Conservation (phyloP, 2,113 vertebrate genomes). For the Pogonocichla stellata region DNA sequence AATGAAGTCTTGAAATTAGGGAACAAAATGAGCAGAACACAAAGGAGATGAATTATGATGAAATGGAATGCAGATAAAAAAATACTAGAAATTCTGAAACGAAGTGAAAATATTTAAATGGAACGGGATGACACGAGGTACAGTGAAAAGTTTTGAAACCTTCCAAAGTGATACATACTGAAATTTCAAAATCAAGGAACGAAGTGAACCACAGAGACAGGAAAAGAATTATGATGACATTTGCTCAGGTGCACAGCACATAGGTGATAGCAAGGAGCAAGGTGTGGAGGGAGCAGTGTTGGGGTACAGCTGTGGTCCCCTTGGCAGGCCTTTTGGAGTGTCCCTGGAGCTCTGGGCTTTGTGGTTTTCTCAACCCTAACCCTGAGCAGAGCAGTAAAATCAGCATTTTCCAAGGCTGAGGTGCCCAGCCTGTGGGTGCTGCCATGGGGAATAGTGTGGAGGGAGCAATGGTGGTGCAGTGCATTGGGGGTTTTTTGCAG, state of each 20-base stretch:
- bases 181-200: neutral
- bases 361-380: neutral
- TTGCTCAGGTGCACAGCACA: neutral
- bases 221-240: no score
- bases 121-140: neutral
- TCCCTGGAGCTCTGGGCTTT: neutral
- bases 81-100: neutral
- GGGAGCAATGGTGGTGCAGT: neutral
- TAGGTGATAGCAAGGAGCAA: neutral
- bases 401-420: neutral
- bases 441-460: no score
- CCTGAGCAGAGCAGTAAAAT: neutral
- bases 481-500: neutral
- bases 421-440: neutral
- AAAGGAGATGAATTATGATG: neutral
- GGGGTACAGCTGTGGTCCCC: neutral
- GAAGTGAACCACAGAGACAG: neutral
- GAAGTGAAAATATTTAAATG: neutral
- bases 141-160: neutral
- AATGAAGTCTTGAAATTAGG: neutral
- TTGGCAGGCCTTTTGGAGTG: neutral
- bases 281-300: neutral
- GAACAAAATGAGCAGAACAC: neutral
- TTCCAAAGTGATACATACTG: neutral
- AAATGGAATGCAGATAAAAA: neutral